phyloP scores from a whole-genome alignment of 2,888 invertebrate genomes.

The Xanthia togata region DNA sequence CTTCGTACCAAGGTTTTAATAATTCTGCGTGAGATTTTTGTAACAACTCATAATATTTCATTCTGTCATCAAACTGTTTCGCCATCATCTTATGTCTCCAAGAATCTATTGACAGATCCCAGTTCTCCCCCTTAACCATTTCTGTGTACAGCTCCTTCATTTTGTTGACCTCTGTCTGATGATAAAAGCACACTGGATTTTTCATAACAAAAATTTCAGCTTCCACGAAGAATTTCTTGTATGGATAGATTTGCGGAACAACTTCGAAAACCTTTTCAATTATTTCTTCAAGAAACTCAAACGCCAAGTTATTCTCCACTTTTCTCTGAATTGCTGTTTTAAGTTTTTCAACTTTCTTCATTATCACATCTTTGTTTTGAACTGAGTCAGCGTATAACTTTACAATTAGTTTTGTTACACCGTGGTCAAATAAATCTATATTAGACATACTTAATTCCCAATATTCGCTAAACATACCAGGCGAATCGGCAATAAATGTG shows the following conservation, averaged over 20 bases:
- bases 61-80: slow-evolving; percentile 82
- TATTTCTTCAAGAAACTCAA: slow-evolving; percentile 71
- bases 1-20: slow-evolving; percentile 83
- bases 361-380: slow-evolving; percentile 72
- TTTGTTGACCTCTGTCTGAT: slow-evolving; percentile 83
- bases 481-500: slow-evolving; percentile 84
- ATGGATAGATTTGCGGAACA: slow-evolving; percentile 80
- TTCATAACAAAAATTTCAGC: slow-evolving; percentile 84
- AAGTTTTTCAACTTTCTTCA: slow-evolving; percentile 71
- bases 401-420: slow-evolving; percentile 76
- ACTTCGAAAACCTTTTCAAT: slow-evolving; percentile 72
- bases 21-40: slow-evolving; percentile 76
- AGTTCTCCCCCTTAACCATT: slow-evolving; percentile 73
- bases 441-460: slow-evolving; percentile 89
- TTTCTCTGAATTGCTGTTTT: slow-evolving; percentile 75
- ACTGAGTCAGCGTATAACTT: slow-evolving; percentile 81
- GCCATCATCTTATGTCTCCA: slow-evolving; percentile 84
- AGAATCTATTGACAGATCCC: slow-evolving; percentile 82
- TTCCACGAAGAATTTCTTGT: slow-evolving; percentile 82
- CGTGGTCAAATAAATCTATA: slow-evolving; percentile 78
- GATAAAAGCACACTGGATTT: slow-evolving; percentile 86
- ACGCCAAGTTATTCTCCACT: slow-evolving; percentile 72
- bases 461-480: slow-evolving; percentile 83
- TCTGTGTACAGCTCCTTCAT: slow-evolving; percentile 79
- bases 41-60: slow-evolving; percentile 79